phyloP scores from a whole-genome alignment of 2,888 invertebrate species.

The Apodemia mormo region DNA sequence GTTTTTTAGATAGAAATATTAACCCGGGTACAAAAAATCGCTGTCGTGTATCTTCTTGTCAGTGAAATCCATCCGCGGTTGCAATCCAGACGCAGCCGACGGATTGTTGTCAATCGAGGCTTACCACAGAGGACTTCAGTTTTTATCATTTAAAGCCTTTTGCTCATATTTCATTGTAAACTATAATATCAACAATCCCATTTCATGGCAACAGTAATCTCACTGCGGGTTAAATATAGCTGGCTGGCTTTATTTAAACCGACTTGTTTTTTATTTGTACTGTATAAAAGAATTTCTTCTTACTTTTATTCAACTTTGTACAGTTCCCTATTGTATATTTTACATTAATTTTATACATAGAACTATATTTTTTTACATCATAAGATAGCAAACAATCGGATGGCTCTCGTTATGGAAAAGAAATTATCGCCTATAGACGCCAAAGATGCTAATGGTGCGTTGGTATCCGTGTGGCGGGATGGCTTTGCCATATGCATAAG shows the following conservation, averaged over 20 bases:
- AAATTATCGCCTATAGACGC: too few relatives aligned
- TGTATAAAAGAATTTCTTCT: not conserved
- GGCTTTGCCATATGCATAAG: too few relatives aligned
- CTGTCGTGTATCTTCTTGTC: not conserved
- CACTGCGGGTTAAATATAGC: not conserved
- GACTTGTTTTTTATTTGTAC: not conserved
- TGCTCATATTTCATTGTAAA: slow-evolving; percentile 1
- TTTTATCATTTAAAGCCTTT: not conserved
- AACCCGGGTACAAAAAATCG: too few relatives aligned
- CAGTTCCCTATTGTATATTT: not conserved
- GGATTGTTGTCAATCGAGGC: slow-evolving; percentile 5
- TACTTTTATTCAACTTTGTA: not conserved
- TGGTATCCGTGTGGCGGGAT: too few relatives aligned
- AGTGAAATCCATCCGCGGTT: not conserved
- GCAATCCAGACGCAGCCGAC: not conserved
- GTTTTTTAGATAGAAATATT: too few relatives aligned
- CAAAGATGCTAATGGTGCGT: too few relatives aligned
- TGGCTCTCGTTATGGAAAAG: too few relatives aligned
- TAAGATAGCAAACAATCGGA: too few relatives aligned
- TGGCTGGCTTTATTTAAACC: not conserved
- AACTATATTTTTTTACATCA: too few relatives aligned
- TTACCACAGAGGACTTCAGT: slow-evolving; percentile 3
- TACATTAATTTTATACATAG: not conserved
- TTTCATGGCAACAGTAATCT: not conserved
- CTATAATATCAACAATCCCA: not conserved